A percentile compares a stretch with the other conserved stretches of the same genome.
phyloP scores from a whole-genome alignment of 2,888 invertebrate species.

The Drosophila greeni region DNA sequence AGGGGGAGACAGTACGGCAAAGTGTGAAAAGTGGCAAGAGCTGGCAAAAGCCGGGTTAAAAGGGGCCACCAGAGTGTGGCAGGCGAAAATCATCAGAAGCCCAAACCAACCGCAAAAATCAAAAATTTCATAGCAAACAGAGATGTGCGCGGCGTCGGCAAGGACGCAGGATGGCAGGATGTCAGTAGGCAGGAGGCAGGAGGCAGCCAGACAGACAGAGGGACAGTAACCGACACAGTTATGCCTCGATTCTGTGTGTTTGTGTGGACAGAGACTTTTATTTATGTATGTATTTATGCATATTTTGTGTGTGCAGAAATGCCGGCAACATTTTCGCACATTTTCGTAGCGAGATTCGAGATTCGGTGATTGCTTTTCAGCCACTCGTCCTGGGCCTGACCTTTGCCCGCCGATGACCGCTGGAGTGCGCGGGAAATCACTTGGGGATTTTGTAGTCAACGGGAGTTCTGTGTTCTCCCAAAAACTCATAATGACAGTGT shows the following conservation, averaged over 20 bases:
- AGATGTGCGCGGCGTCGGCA: conserved; percentile 6
- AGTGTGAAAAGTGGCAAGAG: background rate
- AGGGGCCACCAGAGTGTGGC: conserved; percentile 18
- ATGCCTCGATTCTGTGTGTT: conserved; percentile 3
- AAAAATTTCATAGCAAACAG: conserved; percentile 44
- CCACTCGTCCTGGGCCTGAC: conserved; percentile 21
- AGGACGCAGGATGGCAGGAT: conserved; percentile 5
- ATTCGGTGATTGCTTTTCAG: conserved; percentile 38
- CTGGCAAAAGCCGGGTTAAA: background rate
- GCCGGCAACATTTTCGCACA: conserved; percentile 45
- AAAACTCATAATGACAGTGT: too few species aligned
- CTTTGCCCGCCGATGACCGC: conserved; percentile 30
- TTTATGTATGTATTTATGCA: conserved; percentile 69
- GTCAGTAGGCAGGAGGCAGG: too few species aligned
- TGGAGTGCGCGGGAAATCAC: conserved; percentile 14
- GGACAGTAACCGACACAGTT: conserved; percentile 29
- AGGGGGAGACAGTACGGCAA: background rate
- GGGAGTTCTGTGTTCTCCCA: conserved; percentile 9
- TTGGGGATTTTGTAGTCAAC: conserved; percentile 5
- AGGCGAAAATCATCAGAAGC: conserved; percentile 51
- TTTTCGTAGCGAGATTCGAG: conserved; percentile 27
- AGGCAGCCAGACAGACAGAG: conserved; percentile 5
- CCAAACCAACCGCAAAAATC: conserved; percentile 60
- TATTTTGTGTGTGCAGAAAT: conserved; percentile 66
- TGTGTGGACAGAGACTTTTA: conserved; percentile 57